Evolutionary conservation across 2,797 vertebrate genomes (phyloP), one percentile per base, ranked within the genome.

Genomic region (Columba guinea): DNA sequence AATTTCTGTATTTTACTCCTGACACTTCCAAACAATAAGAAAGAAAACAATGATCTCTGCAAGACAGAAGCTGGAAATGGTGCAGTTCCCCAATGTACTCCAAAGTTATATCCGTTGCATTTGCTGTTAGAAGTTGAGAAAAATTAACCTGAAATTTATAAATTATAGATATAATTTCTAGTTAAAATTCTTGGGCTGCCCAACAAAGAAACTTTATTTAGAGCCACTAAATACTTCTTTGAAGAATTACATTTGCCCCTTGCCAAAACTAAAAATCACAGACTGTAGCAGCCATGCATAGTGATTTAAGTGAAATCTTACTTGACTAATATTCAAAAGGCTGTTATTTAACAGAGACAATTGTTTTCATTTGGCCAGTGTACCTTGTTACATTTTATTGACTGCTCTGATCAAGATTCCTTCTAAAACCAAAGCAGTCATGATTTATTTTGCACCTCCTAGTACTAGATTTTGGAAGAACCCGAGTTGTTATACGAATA

Each of bases 401-500:
- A 35, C 16, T 77, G 7, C n/a, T 87, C 22, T 63, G 73, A 74
- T 83, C 46, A 44, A 84, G 68, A 69, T 51, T 65, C 27, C 44
- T 94, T 68, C 32, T 24, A 49, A 82, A 69, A 55, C 4, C 7
- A 69, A 65, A 87, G 30, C 3, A 39, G 8, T 30, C 2, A 1
- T 16, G 3, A 64, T 63, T 24, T 34, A 16, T 12, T 60, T 81
- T 73, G 27, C 21, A 34, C 13, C 10, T 62, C 34, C n/a, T 63
- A 64, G 9, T 20, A 77, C 9, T 26, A 11, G 16, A 28, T 53
- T 82, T 87, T 77, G 44, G 13, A 73, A 77, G 39, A 87, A 24
- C 4, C 2, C 0, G 1, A 48, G 19, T 21, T 28, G 11, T 56
- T 77, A 32, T 23, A 6, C 22, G 28, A 60, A 37, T 15, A 24